A percentile compares a stretch with the other conserved stretches of the same genome.
These are phyloP conservation scores for Mustela lutreola DNA, from an alignment of 2,113 vertebrate species.

Conservation along the genomic window DNA sequence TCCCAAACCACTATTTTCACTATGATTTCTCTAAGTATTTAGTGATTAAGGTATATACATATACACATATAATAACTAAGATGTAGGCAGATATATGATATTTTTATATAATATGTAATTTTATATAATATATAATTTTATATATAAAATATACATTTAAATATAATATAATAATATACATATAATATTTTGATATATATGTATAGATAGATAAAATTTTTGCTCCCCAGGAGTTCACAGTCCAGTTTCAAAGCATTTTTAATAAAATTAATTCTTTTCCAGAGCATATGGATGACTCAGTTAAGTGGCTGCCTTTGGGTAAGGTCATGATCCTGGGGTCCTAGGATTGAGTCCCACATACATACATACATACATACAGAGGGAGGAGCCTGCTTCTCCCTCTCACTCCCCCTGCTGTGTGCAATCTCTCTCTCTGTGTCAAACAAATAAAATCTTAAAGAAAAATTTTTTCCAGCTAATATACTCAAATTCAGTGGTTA, in stretches of 20 bases:
- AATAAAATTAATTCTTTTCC: neutral
- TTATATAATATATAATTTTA: too few relatives aligned
- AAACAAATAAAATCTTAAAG: neutral
- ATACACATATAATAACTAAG: neutral
- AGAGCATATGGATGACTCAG: neutral
- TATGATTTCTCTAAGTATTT: neutral
- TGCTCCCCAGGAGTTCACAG: neutral
- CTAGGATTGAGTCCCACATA: neutral
- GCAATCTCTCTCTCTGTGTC: neutral
- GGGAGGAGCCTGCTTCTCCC: neutral
- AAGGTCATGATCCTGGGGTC: neutral
- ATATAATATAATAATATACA: too few relatives aligned
- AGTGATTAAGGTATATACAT: neutral
- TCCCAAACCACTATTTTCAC: neutral
- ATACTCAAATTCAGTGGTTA: neutral
- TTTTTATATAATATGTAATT: too few relatives aligned
- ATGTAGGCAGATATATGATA: neutral
- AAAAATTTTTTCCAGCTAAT: neutral
- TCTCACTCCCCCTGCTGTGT: neutral
- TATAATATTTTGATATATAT: too few relatives aligned
- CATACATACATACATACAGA: neutral
- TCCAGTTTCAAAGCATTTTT: neutral
- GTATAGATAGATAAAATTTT: neutral
- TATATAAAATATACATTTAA: too few relatives aligned
- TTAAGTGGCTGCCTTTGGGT: neutral